Evolutionary conservation across 2,113 vertebrate species (phyloP).

Genomic region (Menidia beryllina): DNA sequence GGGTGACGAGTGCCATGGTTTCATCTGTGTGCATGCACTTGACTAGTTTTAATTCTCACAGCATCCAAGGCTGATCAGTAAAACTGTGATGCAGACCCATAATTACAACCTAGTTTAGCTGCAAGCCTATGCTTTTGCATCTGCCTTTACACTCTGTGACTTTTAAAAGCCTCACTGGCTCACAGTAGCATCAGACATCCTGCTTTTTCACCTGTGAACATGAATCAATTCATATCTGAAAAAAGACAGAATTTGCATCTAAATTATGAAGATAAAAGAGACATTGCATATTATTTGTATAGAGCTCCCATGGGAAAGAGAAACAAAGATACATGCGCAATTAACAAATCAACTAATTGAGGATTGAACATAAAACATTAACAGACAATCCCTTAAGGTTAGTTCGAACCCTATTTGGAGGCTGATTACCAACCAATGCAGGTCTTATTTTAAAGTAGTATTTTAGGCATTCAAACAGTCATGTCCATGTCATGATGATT

Average conservation of each 20-base stretch:
- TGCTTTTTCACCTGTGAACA: conserved; percentile 18
- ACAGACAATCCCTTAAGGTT: neutral
- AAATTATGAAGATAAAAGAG: conserved; percentile 3
- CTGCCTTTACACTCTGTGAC: conserved; percentile 43
- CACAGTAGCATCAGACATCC: neutral
- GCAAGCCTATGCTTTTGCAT: conserved; percentile 18
- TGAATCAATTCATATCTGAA: conserved; percentile 35
- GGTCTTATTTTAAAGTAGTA: neutral
- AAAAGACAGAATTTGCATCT: conserved; percentile 22
- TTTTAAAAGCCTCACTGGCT: conserved; percentile 39
- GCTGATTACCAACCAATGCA: neutral
- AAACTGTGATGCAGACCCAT: conserved; percentile 35
- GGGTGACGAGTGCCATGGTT: conserved; percentile 20
- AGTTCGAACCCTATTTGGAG: neutral
- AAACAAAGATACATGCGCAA: conserved; percentile 15
- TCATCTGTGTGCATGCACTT: conserved; percentile 24
- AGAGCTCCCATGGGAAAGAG: neutral
- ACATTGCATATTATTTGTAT: neutral
- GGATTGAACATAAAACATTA: neutral
- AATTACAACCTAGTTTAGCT: conserved; percentile 64
- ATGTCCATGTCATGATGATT: too few relatives aligned
- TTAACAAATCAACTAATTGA: conserved; percentile 6
- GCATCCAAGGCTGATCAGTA: conserved; percentile 32
- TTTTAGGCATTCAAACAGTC: conserved; percentile 1
- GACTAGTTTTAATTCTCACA: conserved; percentile 58